Conservation (phyloP, 2,797 vertebrate species). For the Pteropus rufus region DNA sequence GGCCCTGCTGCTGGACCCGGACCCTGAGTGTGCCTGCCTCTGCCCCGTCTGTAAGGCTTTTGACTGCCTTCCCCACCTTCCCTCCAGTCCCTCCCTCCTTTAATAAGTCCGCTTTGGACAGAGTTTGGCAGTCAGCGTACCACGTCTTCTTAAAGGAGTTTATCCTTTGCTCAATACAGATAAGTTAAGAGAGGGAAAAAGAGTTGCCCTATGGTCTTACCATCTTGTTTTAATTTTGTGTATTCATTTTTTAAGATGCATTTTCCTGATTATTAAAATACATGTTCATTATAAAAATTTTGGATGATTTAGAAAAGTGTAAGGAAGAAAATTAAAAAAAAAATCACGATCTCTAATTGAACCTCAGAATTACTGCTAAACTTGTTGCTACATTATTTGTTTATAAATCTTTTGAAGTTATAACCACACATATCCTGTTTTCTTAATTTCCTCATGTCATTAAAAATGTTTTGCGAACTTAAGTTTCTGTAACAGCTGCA, state of each 20-base stretch:
- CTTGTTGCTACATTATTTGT: neutral
- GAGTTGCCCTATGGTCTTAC: neutral
- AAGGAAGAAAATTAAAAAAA: neutral
- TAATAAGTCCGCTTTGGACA: neutral
- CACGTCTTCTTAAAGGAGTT: neutral
- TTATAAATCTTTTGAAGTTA: neutral
- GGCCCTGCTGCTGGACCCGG: neutral
- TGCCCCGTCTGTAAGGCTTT: neutral
- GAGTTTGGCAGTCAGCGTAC: neutral
- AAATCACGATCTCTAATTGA: neutral
- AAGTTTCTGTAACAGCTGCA: neutral
- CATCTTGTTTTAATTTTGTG: neutral
- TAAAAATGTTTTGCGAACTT: neutral
- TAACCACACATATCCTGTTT: neutral
- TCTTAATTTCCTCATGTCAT: neutral
- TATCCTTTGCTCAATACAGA: neutral
- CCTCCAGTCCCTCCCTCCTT: fast-evolving
- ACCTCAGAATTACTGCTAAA: neutral
- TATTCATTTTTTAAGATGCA: neutral
- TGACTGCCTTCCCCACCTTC: neutral
- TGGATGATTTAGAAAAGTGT: neutral
- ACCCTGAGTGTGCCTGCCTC: too few species aligned
- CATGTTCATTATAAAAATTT: neutral
- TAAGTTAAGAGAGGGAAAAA: neutral
- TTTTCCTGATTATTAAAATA: neutral